A percentile compares a stretch with the other conserved stretches of the same genome.
phyloP scores from a whole-genome alignment of 2,888 invertebrate genomes.

The Ormyrus thymus region DNA sequence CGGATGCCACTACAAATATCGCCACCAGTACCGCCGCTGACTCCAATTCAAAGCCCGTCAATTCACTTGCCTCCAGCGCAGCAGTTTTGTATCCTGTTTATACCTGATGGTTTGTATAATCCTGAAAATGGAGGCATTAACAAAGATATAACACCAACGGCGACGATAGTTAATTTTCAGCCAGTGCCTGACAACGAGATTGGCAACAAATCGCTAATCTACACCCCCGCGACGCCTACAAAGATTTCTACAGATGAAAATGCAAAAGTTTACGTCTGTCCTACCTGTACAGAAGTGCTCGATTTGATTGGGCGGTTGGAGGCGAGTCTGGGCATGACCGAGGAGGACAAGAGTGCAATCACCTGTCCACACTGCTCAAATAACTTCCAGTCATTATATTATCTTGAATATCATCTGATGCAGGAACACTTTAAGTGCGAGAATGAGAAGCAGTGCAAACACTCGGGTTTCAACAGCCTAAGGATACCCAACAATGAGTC shows the following conservation, averaged over 20 bases:
- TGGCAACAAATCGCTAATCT: slow-evolving; percentile 39
- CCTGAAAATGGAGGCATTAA: neutral
- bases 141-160: slow-evolving; percentile 43
- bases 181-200: slow-evolving; percentile 54
- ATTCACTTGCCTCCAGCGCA: slow-evolving; percentile 3
- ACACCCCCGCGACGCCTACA: slow-evolving; percentile 44
- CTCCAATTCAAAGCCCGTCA: too few relatives aligned
- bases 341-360: slow-evolving; percentile 52
- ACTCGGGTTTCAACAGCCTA: slow-evolving; percentile 42
- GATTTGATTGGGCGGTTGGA: slow-evolving; percentile 55
- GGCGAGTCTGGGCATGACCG: slow-evolving; percentile 47
- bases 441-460: slow-evolving; percentile 51
- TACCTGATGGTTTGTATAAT: slow-evolving; percentile 41
- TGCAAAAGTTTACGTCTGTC: slow-evolving; percentile 42
- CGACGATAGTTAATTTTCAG: slow-evolving; percentile 54
- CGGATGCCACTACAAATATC: neutral
- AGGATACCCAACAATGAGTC: slow-evolving; percentile 39
- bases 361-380: slow-evolving; percentile 59
- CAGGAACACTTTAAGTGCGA: slow-evolving; percentile 59
- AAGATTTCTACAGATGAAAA: slow-evolving; percentile 41
- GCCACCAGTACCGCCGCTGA: too few relatives aligned
- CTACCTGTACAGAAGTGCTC: slow-evolving; percentile 55
- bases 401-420: slow-evolving; percentile 58
- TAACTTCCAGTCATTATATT: slow-evolving; percentile 57
- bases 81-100: slow-evolving; percentile 55